phyloP scores from a whole-genome alignment of 2,113 vertebrate species.

The Bubo scandiacus region DNA sequence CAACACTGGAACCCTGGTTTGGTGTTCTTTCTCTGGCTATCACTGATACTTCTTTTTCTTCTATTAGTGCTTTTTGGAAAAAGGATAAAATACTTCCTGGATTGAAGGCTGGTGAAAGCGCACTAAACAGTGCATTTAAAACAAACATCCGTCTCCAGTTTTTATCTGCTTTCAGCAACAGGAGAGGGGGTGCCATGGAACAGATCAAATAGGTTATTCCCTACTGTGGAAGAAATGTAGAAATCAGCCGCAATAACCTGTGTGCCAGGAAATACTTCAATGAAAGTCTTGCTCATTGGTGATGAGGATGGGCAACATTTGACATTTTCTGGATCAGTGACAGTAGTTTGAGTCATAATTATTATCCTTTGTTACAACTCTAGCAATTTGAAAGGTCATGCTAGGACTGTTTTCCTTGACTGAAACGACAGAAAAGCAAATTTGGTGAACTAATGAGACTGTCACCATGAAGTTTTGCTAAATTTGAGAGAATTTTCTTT shows the following conservation, averaged over 20 bases:
- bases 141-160: background rate
- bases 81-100: background rate
- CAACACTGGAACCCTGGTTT: background rate
- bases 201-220: background rate
- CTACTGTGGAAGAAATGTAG: background rate
- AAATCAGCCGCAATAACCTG: background rate
- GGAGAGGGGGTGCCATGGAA: background rate
- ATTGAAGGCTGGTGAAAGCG: background rate
- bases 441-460: background rate
- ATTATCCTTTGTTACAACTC: background rate
- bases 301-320: background rate
- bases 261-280: background rate
- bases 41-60: background rate
- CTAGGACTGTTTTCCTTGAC: background rate
- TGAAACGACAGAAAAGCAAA: background rate
- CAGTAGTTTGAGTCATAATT: background rate
- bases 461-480: background rate
- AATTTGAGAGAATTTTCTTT: background rate
- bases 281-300: background rate
- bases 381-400: background rate
- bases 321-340: background rate
- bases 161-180: background rate
- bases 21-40: background rate
- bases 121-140: background rate
- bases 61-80: background rate